phyloP scores from a whole-genome alignment of 2,888 invertebrate genomes.

The Cataglyphis altisquamis region DNA sequence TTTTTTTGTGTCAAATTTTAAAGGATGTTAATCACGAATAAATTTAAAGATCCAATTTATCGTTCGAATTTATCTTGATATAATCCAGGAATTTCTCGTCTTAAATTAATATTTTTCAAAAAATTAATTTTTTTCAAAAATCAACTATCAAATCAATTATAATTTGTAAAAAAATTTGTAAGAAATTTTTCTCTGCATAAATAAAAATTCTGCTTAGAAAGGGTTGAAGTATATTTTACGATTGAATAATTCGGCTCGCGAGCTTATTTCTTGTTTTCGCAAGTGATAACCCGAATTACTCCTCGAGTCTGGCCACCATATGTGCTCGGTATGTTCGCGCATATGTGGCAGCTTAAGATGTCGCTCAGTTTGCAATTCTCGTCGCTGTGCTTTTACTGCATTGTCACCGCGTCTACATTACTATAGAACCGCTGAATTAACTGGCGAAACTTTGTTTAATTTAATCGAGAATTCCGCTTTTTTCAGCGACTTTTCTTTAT shows the following conservation, averaged over 20 bases:
- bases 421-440: constrained; percentile 22
- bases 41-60: not conserved
- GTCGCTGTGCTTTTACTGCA: constrained; percentile 60
- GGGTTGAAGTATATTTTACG: constrained; percentile 51
- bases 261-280: constrained; percentile 66
- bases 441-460: constrained; percentile 52
- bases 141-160: not conserved
- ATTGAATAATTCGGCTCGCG: constrained; percentile 67
- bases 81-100: not conserved
- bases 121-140: not conserved
- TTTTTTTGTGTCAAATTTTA: not conserved
- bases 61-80: not conserved
- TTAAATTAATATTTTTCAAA: not conserved
- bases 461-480: constrained; percentile 58
- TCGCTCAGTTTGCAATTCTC: constrained; percentile 67
- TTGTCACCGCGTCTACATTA: constrained; percentile 62
- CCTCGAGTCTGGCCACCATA: constrained; percentile 44
- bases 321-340: constrained; percentile 60
- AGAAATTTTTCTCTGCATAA: not conserved
- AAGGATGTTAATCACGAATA: not conserved
- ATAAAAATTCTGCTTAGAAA: not conserved
- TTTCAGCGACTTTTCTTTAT: not conserved
- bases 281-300: constrained; percentile 65
- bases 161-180: not conserved
- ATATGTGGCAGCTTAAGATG: constrained; percentile 64